Percentiles rank a stretch among this genome's conserved stretches.
Conservation (phyloP, 2,888 invertebrate genomes). For the Labia minor region DNA sequence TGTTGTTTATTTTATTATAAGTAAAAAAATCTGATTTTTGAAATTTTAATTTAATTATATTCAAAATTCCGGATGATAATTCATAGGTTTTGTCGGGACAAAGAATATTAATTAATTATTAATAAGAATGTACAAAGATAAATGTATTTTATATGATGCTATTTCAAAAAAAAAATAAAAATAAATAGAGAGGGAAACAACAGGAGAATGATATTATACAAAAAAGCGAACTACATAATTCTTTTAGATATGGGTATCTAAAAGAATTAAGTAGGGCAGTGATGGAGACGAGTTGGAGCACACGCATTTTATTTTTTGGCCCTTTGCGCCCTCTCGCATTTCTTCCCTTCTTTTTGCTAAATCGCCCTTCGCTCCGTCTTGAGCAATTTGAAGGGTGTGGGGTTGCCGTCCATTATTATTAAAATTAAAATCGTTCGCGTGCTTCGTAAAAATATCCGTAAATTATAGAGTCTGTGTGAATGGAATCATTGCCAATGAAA, state of each 20-base stretch:
- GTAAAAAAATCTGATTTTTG: no score
- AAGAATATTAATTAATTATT: no score
- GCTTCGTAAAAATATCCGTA: slow-evolving; percentile 13
- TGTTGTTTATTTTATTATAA: no score
- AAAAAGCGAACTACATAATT: no score
- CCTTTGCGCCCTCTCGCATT: not conserved
- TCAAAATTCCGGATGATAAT: no score
- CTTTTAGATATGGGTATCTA: not conserved
- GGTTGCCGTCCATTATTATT: slow-evolving; percentile 7
- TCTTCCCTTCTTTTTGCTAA: slow-evolving; percentile 4
- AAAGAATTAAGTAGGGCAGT: slow-evolving; percentile 13
- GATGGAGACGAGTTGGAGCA: not conserved
- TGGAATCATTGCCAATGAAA: slow-evolving; percentile 8
- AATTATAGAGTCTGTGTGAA: slow-evolving; percentile 13
- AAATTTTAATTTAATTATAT: no score
- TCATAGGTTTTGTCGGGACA: no score
- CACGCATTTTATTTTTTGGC: not conserved
- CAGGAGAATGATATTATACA: no score
- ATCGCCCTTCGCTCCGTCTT: not conserved
- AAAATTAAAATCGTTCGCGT: slow-evolving; percentile 13
- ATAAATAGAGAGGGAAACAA: no score
- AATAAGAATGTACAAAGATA: no score
- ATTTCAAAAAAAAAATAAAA: no score
- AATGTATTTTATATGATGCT: no score
- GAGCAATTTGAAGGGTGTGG: not conserved